Evolutionary conservation across 64 coral and sea anemone genomes (phyloP).

Genomic region (Orbicella faveolata): DNA sequence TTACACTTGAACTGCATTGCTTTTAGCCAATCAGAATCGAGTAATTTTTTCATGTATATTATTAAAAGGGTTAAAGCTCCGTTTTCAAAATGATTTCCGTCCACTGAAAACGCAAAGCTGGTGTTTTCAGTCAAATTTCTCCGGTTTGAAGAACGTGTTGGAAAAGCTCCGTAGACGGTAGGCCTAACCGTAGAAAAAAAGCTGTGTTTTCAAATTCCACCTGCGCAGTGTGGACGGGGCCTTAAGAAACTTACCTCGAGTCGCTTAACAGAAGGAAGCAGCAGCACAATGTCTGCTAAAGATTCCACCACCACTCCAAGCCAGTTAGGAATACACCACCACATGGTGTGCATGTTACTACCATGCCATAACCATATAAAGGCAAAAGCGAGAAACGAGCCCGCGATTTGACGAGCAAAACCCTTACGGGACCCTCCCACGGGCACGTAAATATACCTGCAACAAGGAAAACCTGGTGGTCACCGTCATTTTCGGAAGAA

Average conservation of each 20-base stretch:
- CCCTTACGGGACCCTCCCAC: constrained; percentile 87
- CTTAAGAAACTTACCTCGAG: constrained; percentile 41
- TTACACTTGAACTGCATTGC: too few relatives aligned
- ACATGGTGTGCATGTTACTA: constrained; percentile 29
- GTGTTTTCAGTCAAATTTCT: background rate
- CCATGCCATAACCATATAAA: constrained; percentile 98
- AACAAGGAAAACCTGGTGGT: background rate
- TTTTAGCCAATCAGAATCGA: too few relatives aligned
- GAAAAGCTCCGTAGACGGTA: too few relatives aligned
- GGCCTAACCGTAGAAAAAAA: too few relatives aligned
- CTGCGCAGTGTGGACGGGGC: background rate
- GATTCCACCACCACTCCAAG: constrained; percentile 72
- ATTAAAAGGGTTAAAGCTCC: too few relatives aligned
- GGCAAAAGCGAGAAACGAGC: constrained; percentile 72
- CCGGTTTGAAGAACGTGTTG: background rate
- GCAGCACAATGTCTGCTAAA: constrained; percentile 33
- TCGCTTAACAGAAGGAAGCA: constrained; percentile 32
- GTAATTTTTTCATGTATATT: too few relatives aligned
- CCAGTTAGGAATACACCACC: constrained; percentile 91
- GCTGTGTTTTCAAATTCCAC: background rate
- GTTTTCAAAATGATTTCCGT: too few relatives aligned
- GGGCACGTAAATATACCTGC: constrained; percentile 91
- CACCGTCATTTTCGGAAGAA: background rate
- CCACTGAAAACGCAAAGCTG: too few relatives aligned
- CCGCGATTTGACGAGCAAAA: constrained; percentile 62